Conservation (phyloP, 2,888 invertebrate species). For the Callosobruchus maculatus region DNA sequence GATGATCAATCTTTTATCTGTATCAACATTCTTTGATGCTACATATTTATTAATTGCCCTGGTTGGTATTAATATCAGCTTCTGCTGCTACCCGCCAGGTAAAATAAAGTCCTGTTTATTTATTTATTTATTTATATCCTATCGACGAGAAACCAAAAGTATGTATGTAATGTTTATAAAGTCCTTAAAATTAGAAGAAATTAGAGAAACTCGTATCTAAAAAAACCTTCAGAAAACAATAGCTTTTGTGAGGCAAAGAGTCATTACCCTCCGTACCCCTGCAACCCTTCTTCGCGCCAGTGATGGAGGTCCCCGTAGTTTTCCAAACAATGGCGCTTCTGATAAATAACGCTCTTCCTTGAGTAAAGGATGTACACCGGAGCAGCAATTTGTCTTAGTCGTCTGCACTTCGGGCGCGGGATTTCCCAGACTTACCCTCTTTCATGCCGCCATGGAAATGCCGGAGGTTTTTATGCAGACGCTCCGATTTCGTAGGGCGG, state of each 20-base stretch:
- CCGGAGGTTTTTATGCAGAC: not conserved
- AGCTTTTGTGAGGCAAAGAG: not conserved
- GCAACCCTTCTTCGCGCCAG: not conserved
- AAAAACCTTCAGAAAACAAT: not conserved
- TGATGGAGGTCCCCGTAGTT: constrained; percentile 18
- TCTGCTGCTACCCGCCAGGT: too few relatives aligned
- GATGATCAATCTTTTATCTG: too few relatives aligned
- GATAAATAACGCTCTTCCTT: constrained; percentile 24
- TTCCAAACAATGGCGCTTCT: constrained; percentile 22
- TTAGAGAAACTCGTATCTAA: not conserved
- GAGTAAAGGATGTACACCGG: constrained; percentile 30
- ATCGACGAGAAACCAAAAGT: too few relatives aligned
- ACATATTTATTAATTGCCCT: too few relatives aligned
- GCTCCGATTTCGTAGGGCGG: not conserved
- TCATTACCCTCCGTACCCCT: not conserved
- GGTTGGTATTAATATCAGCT: too few relatives aligned
- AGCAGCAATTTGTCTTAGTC: constrained; percentile 37
- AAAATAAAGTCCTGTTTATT: too few relatives aligned
- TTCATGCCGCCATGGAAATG: constrained; percentile 4
- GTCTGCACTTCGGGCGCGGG: constrained; percentile 33
- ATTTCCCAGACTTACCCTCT: constrained; percentile 33
- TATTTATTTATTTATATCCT: too few relatives aligned
- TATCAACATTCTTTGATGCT: too few relatives aligned
- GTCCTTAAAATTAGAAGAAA: not conserved
- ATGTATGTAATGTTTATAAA: not conserved